Evolutionary conservation across 1,140 invertebrate species (phyloP).

Genomic region (Trichonephila clavata): DNA sequence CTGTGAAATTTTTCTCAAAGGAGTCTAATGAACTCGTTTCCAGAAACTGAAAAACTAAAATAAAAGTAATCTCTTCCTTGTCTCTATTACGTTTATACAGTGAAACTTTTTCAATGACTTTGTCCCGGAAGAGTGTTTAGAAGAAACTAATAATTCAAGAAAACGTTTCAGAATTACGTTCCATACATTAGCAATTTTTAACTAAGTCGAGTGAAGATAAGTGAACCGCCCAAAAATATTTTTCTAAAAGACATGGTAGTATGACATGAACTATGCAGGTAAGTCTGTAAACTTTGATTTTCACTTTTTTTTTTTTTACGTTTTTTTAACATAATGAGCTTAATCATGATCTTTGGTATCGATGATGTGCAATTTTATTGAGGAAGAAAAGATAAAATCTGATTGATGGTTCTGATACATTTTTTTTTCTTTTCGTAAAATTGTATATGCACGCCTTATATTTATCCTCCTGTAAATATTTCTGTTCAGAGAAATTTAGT

Average conservation of each 20-base stretch:
- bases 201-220: background rate
- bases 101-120: too few species aligned
- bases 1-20: too few species aligned
- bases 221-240: background rate
- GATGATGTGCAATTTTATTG: background rate
- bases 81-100: too few species aligned
- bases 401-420: background rate
- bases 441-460: background rate
- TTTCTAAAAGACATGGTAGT: slow-evolving; percentile 4
- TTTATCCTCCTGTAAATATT: too few species aligned
- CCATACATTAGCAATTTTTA: background rate
- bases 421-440: background rate
- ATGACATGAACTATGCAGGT: slow-evolving; percentile 68
- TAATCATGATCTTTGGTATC: background rate
- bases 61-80: too few species aligned
- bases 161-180: too few species aligned
- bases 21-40: too few species aligned
- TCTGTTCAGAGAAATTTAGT: too few species aligned
- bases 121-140: too few species aligned
- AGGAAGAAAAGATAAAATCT: background rate
- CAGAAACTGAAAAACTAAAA: too few species aligned
- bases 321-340: background rate
- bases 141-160: too few species aligned
- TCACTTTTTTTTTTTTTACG: background rate
- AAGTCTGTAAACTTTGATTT: background rate